Evolutionary conservation across 2,888 invertebrate genomes (phyloP), one percentile per base, ranked within the genome.

Genomic region (Alloscopus bannaensis): DNA sequence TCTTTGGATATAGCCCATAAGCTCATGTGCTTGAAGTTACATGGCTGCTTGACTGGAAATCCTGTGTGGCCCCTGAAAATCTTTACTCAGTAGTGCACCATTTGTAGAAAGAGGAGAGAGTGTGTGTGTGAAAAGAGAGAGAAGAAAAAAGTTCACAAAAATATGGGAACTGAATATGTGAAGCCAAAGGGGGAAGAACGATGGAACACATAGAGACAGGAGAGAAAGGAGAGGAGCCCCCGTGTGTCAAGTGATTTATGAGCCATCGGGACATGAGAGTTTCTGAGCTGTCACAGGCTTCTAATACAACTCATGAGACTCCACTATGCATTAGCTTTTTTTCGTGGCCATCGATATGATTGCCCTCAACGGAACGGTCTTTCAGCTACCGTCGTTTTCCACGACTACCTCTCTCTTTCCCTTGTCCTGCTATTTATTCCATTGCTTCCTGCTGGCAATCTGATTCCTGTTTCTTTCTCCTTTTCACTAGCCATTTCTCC

Each of bases 281-380:
- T 77, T 77, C 77, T 77, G 70, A 77, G 77, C 77, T 77, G 77
- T 77, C 77, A 69, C 70, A 77, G 55, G 69, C 70, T 70, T 77
- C 70, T 70, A 77, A 77, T 77, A 77, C 77, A 77, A 77, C 77
- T 77, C 77, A 77, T 77, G 77, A 77, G 77, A 70, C 69, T 64
- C 42, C 62, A 70, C 64, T 69, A 77, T 77, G 77, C 70, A 77
- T 77, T 77, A 77, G 77, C 70, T 77, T 77, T 77, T 60, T 76
- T 77, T 77, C 70, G 77, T 70, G 77, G 77, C 72, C 69, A 73
- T 73, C 73, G 80, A 80, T 80, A 80, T 80, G 80, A 80, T 80
- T 80, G 80, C 80, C 80, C 80, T 80, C 80, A 80, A 68, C 80
- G 80, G 80, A 80, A 57, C 64, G 70, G 62, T 60, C 77, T 76